Percentiles rank a stretch among this genome's conserved stretches.
phyloP scores from a whole-genome alignment of 2,113 vertebrate species.

The Urocolius indicus region DNA sequence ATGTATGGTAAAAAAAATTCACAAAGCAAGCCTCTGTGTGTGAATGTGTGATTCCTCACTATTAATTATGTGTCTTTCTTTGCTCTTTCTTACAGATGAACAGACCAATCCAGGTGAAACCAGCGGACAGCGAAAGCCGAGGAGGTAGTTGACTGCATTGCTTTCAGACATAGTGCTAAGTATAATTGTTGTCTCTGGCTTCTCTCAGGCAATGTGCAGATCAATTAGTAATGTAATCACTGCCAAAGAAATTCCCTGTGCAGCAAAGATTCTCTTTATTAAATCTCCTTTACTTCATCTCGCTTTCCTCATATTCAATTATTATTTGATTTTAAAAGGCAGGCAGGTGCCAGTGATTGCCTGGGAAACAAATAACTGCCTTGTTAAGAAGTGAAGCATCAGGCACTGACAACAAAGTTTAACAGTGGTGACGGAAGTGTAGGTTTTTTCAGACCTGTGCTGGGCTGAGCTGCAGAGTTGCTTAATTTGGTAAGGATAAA shows the following conservation, averaged over 20 bases:
- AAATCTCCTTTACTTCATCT: slow-evolving; percentile 72
- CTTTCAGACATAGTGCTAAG: slow-evolving; percentile 71
- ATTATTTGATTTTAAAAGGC: slow-evolving; percentile 79
- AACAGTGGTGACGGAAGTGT: background rate
- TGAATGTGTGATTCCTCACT: background rate
- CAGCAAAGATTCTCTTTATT: slow-evolving; percentile 74
- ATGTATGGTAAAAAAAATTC: background rate
- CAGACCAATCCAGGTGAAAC: slow-evolving; percentile 99
- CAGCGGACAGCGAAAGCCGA: slow-evolving; percentile 98
- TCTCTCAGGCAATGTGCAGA: slow-evolving; percentile 68
- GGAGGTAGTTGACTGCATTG: slow-evolving; percentile 94
- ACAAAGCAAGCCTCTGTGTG: background rate
- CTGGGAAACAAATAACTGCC: slow-evolving; percentile 75
- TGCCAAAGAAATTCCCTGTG: slow-evolving; percentile 71
- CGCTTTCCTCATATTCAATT: slow-evolving; percentile 75
- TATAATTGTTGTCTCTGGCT: slow-evolving; percentile 73
- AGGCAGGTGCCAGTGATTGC: slow-evolving; percentile 68
- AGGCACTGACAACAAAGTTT: slow-evolving; percentile 55
- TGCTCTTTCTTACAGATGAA: slow-evolving; percentile 91
- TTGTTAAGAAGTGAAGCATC: slow-evolving; percentile 61
- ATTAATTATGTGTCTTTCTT: slow-evolving; percentile 18
- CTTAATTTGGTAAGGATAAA: slow-evolving; percentile 8
- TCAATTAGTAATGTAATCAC: slow-evolving; percentile 77
- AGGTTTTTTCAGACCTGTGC: background rate
- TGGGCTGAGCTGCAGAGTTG: background rate